phyloP scores from a whole-genome alignment of 2,888 invertebrate genomes.

The Lepidochrysops patricia region DNA sequence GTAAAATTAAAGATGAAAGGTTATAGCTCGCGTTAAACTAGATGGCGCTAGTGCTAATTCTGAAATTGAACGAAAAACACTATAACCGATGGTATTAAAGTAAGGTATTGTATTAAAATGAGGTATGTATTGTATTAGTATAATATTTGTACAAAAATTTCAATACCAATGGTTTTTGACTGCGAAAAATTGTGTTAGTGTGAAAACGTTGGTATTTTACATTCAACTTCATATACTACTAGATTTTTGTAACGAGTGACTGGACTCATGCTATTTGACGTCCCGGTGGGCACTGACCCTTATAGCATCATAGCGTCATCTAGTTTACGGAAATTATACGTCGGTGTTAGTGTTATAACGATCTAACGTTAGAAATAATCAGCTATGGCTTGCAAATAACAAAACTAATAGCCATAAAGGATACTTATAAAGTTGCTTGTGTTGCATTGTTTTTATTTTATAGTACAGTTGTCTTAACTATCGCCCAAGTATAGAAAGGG shows the following conservation, averaged over 20 bases:
- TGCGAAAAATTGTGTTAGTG: too few relatives aligned
- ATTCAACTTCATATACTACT: too few relatives aligned
- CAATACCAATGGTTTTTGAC: too few relatives aligned
- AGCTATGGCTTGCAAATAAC: conserved; percentile 72
- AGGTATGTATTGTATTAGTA: too few relatives aligned
- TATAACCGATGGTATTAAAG: too few relatives aligned
- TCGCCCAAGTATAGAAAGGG: conserved; percentile 26
- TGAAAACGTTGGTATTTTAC: too few relatives aligned
- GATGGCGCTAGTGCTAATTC: neutral
- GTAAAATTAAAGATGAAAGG: conserved; percentile 44
- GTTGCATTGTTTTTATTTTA: conserved; percentile 66
- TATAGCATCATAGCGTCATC: neutral
- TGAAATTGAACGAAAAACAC: too few relatives aligned
- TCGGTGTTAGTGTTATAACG: conserved; percentile 59
- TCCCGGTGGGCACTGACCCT: too few relatives aligned
- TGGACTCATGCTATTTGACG: too few relatives aligned
- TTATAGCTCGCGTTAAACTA: conserved; percentile 29
- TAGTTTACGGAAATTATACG: conserved; percentile 13
- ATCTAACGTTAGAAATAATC: conserved; percentile 67
- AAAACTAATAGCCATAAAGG: conserved; percentile 67
- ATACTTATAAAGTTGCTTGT: conserved; percentile 64
- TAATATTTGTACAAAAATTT: too few relatives aligned
- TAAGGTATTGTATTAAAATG: too few relatives aligned
- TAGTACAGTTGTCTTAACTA: conserved; percentile 29
- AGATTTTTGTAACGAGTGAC: too few relatives aligned